Percentiles rank a stretch among this genome's conserved stretches.
Conservation (phyloP, 2,888 invertebrate species). For the Fabriciana adippe region DNA sequence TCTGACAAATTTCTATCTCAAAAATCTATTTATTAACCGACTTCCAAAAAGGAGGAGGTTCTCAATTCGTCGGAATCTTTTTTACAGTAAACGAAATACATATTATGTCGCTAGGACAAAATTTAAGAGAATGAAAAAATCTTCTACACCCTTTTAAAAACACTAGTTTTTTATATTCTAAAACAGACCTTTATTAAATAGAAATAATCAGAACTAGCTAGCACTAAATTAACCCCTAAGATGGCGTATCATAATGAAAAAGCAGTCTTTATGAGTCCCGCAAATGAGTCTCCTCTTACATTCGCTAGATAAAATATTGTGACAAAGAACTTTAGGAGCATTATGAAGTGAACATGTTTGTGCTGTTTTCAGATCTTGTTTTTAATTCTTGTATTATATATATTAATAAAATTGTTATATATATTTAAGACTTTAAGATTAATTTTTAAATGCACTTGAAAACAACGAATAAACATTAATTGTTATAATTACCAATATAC, state of each 20-base stretch:
- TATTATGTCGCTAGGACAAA: too few relatives aligned
- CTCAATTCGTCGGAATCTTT: too few relatives aligned
- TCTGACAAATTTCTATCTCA: too few relatives aligned
- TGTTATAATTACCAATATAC: too few relatives aligned
- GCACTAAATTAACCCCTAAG: conserved; percentile 44
- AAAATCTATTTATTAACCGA: too few relatives aligned
- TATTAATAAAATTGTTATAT: too few relatives aligned
- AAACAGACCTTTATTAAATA: conserved; percentile 34
- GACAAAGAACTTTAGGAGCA: conserved; percentile 33
- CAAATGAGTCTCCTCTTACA: conserved; percentile 28
- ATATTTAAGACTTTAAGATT: not conserved
- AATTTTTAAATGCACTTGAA: not conserved
- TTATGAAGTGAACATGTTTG: conserved; percentile 28
- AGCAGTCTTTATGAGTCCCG: conserved; percentile 25
- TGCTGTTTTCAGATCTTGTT: conserved; percentile 12
- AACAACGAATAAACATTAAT: too few relatives aligned
- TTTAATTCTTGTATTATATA: not conserved
- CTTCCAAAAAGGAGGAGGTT: too few relatives aligned
- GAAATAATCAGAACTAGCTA: conserved; percentile 42
- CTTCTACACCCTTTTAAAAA: too few relatives aligned
- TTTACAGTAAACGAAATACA: too few relatives aligned
- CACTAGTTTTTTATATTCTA: too few relatives aligned
- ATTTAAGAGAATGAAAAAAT: too few relatives aligned
- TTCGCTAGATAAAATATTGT: conserved; percentile 27
- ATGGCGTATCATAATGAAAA: conserved; percentile 39